Evolutionary conservation across 2,113 vertebrate genomes (phyloP).

Genomic region (Carassius auratus): DNA sequence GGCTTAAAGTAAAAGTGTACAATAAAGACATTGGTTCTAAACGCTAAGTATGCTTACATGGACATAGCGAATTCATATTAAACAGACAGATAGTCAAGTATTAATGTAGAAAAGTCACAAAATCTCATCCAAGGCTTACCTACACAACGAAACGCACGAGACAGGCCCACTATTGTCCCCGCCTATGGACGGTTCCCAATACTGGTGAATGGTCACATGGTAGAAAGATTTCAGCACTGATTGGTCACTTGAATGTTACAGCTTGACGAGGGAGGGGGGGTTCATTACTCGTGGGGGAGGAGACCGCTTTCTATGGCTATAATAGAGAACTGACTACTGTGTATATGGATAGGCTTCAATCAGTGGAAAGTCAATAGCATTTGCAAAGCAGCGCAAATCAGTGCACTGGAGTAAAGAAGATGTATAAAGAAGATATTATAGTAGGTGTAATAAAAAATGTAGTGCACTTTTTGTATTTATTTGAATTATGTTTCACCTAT

Average conservation of each 20-base stretch:
- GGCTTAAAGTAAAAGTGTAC: conserved; percentile 30
- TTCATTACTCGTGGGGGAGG: conserved; percentile 53
- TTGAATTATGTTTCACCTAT: no score
- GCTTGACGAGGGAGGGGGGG: conserved; percentile 50
- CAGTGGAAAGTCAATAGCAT: background rate
- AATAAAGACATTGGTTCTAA: conserved; percentile 29
- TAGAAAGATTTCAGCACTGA: background rate
- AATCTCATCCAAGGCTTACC: conserved; percentile 70
- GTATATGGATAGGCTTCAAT: conserved; percentile 2
- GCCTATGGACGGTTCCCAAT: conserved; percentile 58
- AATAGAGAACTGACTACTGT: background rate
- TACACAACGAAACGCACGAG: conserved; percentile 67
- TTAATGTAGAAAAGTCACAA: conserved; percentile 68
- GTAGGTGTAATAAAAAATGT: no score
- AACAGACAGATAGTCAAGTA: background rate
- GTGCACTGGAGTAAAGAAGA: background rate
- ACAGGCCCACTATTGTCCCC: conserved; percentile 66
- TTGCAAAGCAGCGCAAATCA: conserved; percentile 8
- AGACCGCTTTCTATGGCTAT: conserved; percentile 19
- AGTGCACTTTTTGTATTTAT: no score
- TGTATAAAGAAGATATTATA: no score
- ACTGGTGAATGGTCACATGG: background rate
- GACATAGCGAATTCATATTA: conserved; percentile 3
- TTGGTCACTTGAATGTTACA: conserved; percentile 57
- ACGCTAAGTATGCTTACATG: background rate